Evolutionary conservation across 2,888 invertebrate species (phyloP), one percentile per base, ranked within the genome.

Genomic region (Xylota segnis): DNA sequence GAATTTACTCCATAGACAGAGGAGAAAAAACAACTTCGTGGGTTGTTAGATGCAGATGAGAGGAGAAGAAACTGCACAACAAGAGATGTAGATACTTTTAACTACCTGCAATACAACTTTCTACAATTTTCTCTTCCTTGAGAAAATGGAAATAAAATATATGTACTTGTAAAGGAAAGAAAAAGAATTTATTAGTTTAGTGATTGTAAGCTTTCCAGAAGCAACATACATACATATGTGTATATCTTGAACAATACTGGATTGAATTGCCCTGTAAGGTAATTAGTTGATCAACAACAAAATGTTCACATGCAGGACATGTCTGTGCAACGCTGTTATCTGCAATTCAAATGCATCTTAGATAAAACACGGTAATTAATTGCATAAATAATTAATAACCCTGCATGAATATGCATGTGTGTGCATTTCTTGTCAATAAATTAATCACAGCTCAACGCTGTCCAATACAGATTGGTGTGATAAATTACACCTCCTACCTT

Each of bases 71-170:
- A 66, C 34, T 63, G 47, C 54, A 61, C 27, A 18, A 61, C 47
- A 40, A 59, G 59, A 63, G 23, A 29, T 68, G 27, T 79, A 74
- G 78, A n/a, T 43, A 58, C 37, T 66, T 83, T 68, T 54, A 63
- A 63, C 63, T 83, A 81, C 71, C 47, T 76, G 86, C 76, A 86
- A 18, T 82, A 72, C 86, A 86, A 86, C 86, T 86, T 86, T 86
- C 86, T 86, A 86, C 82, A 66, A 50, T 86, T 86, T 86, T 86
- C 86, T 86, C 86, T 86, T 86, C 86, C 86, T 82, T 86, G 86
- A 82, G 82, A 82, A 86, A 86, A 82, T 52, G 12, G 6, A 52
- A 61, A 52, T 18, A 27, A 56, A 70, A 9, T 43, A 45, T 56
- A 18, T 37, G 12, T 43, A 34, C 16, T 5, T 16, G 6, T 12